Evolutionary conservation across 2,113 vertebrate genomes (phyloP), one percentile per base, ranked within the genome.

Genomic region (Rattus rattus): DNA sequence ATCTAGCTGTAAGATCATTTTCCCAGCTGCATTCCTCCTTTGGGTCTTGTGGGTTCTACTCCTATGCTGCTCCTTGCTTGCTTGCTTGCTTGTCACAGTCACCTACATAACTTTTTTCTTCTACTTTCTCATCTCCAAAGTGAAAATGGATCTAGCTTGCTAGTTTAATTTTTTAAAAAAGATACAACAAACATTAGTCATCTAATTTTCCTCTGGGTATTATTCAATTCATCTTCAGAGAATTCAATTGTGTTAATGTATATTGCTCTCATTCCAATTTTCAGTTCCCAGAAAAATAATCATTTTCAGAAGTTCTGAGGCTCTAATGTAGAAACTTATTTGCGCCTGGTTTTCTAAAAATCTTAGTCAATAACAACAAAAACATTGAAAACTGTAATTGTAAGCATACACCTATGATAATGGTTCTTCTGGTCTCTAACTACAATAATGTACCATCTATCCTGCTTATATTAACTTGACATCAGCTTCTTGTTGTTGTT

Each of bases 201-300:
- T 88, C 77, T 92, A 54, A 39, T 70, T 96, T 94, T 90, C 63
- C 77, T 47, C 30, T 43, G 12, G 20, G 19, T 69, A 92, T 92
- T 84, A 36, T 24, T 97, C 80, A 75, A 59, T 94, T 90, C 12
- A 49, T 43, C 13, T 84, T 97, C 80, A 80, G 75, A 88, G 63
- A 88, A 47, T 95, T 70, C 43, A 73, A 72, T 43, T 83, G 49
- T 85, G 39, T 93, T 88, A 33, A 49, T 96, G 47, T 92, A 12
- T 59, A 33, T 88, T 88, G 89, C 61, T 84, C 76, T 95, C 56
- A 65, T 70, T 95, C 54, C 56, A 91, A 69, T 91, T 92, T 95
- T 89, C 80, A 95, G 28, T 87, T 28, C 88, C 76, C 54, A 91
- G 49, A 75, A 97, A 97, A 49, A 65, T 80, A 92, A 16, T 90